phyloP scores from a whole-genome alignment of 2,113 vertebrate species.

The Anarrhichthys ocellatus region DNA sequence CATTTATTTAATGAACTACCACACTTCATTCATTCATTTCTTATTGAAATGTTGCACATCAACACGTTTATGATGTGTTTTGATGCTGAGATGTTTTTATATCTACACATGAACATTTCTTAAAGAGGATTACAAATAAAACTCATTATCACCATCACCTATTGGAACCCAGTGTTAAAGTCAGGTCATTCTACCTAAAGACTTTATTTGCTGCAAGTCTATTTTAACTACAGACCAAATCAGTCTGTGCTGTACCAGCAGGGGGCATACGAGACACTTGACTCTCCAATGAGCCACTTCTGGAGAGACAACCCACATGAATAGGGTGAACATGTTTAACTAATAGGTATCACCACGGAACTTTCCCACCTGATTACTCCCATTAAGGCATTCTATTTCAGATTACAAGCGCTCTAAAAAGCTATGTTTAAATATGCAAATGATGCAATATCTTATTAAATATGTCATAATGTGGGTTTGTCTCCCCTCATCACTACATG shows the following conservation, averaged over 20 bases:
- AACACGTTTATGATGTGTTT: neutral
- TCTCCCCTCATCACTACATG: neutral
- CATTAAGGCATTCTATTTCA: neutral
- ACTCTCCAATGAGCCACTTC: conserved; percentile 13
- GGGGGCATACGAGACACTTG: conserved; percentile 42
- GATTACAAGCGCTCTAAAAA: neutral
- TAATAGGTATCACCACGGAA: neutral
- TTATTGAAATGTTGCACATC: neutral
- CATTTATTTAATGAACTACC: no score
- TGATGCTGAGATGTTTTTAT: neutral
- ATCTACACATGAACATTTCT: neutral
- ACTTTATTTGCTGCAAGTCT: neutral
- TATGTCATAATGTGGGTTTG: neutral
- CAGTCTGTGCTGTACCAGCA: conserved; percentile 35
- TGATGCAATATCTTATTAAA: neutral
- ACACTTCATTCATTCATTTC: no score
- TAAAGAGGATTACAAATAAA: neutral
- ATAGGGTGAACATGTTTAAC: neutral
- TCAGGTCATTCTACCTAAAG: neutral
- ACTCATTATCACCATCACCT: no score
- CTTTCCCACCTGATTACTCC: neutral
- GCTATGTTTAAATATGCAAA: neutral
- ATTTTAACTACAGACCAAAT: neutral
- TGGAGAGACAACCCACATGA: no score
- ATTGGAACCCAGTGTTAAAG: neutral